These are phyloP conservation scores for Erpornis zantholeuca DNA, from an alignment of 2,113 vertebrate genomes.

Conservation along the genomic window DNA sequence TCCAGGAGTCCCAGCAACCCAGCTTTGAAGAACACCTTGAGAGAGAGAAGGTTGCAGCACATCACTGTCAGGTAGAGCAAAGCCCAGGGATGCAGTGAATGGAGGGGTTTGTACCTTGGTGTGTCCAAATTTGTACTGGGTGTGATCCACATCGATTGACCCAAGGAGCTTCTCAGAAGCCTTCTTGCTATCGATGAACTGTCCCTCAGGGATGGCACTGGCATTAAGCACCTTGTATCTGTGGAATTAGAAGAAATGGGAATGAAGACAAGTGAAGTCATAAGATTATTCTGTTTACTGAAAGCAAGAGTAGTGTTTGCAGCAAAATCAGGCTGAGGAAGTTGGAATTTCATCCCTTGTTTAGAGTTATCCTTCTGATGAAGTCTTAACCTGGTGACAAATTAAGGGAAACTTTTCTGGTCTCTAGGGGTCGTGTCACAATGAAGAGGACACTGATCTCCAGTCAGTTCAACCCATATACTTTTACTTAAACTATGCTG, in stretches of 20 bases:
- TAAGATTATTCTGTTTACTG: neutral
- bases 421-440: neutral
- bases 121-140: slow-evolving; percentile 86
- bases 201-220: slow-evolving; percentile 87
- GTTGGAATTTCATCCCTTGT: neutral
- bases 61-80: neutral
- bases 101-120: slow-evolving; percentile 77
- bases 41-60: neutral
- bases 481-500: neutral
- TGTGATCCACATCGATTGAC: slow-evolving; percentile 84
- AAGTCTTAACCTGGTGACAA: neutral
- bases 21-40: slow-evolving; percentile 93
- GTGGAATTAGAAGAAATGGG: neutral
- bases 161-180: slow-evolving; percentile 87
- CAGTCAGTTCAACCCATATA: fast-evolving
- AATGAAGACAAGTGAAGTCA: neutral
- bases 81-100: neutral
- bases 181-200: slow-evolving; percentile 89
- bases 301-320: neutral
- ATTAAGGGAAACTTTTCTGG: neutral
- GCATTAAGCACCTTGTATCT: slow-evolving; percentile 77
- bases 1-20: slow-evolving; percentile 88
- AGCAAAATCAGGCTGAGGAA: neutral
- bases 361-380: neutral
- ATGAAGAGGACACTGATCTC: neutral